A percentile compares a stretch with the other conserved stretches of the same genome.
Evolutionary conservation across 2,888 invertebrate species (phyloP).

Genomic region (Aromia moschata): DNA sequence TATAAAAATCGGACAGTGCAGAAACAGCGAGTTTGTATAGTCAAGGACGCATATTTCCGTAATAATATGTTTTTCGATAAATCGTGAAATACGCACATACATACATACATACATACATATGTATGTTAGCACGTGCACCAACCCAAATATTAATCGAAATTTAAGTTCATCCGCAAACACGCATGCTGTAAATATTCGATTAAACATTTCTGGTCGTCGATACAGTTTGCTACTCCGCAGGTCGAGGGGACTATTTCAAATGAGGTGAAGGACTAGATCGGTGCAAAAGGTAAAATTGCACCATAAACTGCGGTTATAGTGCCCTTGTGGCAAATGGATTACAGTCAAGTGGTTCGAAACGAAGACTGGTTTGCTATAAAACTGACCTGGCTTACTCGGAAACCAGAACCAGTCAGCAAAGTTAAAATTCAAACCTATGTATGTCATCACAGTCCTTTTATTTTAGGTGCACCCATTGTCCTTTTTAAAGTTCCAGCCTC

Average conservation of each 20-base stretch:
- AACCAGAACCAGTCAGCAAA: slow-evolving; percentile 4
- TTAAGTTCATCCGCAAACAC: too few species aligned
- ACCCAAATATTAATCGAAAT: too few species aligned
- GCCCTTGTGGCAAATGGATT: slow-evolving; percentile 1
- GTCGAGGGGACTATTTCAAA: neutral
- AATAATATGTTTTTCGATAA: neutral
- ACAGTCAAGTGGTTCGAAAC: neutral
- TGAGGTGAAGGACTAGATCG: neutral
- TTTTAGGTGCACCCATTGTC: slow-evolving; percentile 9
- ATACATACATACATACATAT: too few species aligned
- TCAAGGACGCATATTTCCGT: neutral
- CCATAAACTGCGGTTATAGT: slow-evolving; percentile 5
- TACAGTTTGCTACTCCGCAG: too few species aligned
- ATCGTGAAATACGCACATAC: neutral
- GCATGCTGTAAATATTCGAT: too few species aligned
- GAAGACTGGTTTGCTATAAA: neutral
- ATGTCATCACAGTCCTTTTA: slow-evolving; percentile 7
- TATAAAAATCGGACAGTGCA: neutral
- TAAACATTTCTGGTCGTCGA: too few species aligned
- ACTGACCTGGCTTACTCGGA: slow-evolving; percentile 13
- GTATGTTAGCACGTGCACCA: too few species aligned
- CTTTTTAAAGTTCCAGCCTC: neutral
- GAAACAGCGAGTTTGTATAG: neutral
- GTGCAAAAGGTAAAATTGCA: neutral
- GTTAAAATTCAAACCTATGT: slow-evolving; percentile 8